These are phyloP conservation scores for Halcyon chelicuti DNA, from an alignment of 2,797 vertebrate genomes.

Conservation along the genomic window DNA sequence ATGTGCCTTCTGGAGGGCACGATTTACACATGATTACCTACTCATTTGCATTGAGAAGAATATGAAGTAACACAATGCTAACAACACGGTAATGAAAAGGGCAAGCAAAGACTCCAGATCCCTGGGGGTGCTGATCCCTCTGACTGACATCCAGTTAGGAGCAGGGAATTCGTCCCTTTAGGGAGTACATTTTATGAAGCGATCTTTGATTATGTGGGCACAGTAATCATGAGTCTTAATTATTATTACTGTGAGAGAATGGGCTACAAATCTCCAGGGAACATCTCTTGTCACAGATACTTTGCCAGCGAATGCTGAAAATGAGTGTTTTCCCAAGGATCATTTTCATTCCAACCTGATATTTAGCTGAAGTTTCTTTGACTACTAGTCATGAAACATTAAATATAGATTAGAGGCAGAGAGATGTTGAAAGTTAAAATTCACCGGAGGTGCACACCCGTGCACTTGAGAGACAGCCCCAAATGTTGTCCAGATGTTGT, in stretches of 20 bases:
- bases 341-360: constrained; percentile 84
- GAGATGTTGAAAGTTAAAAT: constrained; percentile 86
- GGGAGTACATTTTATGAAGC: constrained; percentile 78
- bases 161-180: constrained; percentile 67
- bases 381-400: constrained; percentile 85
- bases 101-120: constrained; percentile 74
- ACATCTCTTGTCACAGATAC: constrained; percentile 76
- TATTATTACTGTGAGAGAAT: constrained; percentile 84
- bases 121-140: constrained; percentile 75
- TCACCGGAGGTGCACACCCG: constrained; percentile 78
- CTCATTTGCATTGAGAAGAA: constrained; percentile 83
- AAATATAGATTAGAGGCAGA: constrained; percentile 85
- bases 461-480: constrained; percentile 80
- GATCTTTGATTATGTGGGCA: constrained; percentile 86
- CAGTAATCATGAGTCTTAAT: constrained; percentile 85
- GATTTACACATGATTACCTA: constrained; percentile 82
- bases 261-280: constrained; percentile 81
- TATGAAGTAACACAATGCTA: constrained; percentile 79
- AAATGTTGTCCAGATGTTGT: constrained; percentile 84
- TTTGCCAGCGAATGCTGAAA: constrained; percentile 76
- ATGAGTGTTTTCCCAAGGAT: constrained; percentile 81
- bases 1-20: constrained; percentile 81
- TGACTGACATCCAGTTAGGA: constrained; percentile 83
- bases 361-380: constrained; percentile 82
- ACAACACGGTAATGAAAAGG: constrained; percentile 80